These are phyloP conservation scores for Apus apus DNA, from an alignment of 2,113 vertebrate species.

Conservation along the genomic window DNA sequence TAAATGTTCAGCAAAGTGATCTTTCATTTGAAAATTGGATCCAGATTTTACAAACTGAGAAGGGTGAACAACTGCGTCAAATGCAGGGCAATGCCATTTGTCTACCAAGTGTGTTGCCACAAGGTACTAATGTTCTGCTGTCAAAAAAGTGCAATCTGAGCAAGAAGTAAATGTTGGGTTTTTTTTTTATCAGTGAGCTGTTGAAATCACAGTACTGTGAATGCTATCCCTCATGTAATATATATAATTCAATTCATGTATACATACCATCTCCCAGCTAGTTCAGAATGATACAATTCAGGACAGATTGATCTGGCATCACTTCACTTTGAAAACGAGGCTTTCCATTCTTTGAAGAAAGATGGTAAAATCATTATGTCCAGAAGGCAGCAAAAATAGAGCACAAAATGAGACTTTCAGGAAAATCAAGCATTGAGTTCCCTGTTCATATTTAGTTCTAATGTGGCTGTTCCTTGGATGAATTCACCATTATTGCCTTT, in stretches of 20 bases:
- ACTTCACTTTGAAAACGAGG: slow-evolving; percentile 59
- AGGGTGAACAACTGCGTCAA: slow-evolving; percentile 30
- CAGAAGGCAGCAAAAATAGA: slow-evolving; percentile 42
- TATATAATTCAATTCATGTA: not conserved
- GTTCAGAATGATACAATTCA: slow-evolving; percentile 38
- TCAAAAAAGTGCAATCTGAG: not conserved
- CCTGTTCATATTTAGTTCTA: slow-evolving; percentile 17
- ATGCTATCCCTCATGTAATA: not conserved
- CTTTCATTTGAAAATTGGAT: slow-evolving; percentile 79
- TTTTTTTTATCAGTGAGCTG: slow-evolving; percentile 24
- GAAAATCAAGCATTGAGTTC: not conserved
- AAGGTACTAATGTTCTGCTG: not conserved
- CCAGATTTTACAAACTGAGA: slow-evolving; percentile 70
- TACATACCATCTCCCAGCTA: not conserved
- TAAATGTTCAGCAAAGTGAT: slow-evolving; percentile 68
- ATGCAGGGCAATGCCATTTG: not conserved
- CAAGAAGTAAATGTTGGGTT: slow-evolving; percentile 8
- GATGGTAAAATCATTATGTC: slow-evolving; percentile 54
- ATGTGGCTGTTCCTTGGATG: not conserved
- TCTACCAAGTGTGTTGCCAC: slow-evolving; percentile 17
- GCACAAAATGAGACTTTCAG: slow-evolving; percentile 2
- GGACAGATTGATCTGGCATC: slow-evolving; percentile 41
- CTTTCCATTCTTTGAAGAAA: slow-evolving; percentile 68
- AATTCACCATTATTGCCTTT: not conserved
- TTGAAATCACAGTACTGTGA: not conserved